Evolutionary conservation across 92 coral and sea anemone species (phyloP).

Genomic region (Epizoanthus stellaris): DNA sequence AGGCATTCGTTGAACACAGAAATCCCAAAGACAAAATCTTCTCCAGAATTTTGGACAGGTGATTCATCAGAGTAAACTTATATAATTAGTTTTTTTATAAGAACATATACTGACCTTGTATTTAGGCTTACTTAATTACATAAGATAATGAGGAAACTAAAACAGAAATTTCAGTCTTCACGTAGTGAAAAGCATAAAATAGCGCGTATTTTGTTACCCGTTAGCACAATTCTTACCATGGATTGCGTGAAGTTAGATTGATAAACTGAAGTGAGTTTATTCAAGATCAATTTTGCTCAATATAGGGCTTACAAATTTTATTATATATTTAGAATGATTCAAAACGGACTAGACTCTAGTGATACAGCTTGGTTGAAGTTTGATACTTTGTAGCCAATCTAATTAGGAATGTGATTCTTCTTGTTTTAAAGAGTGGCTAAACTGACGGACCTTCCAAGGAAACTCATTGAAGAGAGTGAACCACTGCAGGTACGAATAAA

Average conservation of each 20-base stretch:
- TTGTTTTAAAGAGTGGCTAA: conserved; percentile 65
- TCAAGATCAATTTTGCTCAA: too few species aligned
- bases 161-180: too few species aligned
- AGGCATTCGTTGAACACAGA: conserved; percentile 69
- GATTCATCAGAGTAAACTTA: too few species aligned
- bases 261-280: too few species aligned
- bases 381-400: background rate
- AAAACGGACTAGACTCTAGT: background rate
- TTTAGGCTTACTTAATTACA: background rate
- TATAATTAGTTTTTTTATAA: background rate
- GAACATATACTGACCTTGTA: background rate
- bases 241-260: too few species aligned
- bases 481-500: conserved; percentile 75
- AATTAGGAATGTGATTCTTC: background rate
- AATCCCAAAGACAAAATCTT: conserved; percentile 48
- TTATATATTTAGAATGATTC: too few species aligned
- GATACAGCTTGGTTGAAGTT: background rate
- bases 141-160: too few species aligned
- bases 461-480: conserved; percentile 89
- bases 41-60: conserved; percentile 59
- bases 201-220: too few species aligned
- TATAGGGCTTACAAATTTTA: too few species aligned
- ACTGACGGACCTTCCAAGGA: conserved; percentile 85
- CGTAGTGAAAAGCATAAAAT: too few species aligned
- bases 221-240: too few species aligned